A percentile compares a stretch with the other conserved stretches of the same genome.
phyloP scores from a whole-genome alignment of 2,888 invertebrate species.

The Nipponacmea schrenckii region DNA sequence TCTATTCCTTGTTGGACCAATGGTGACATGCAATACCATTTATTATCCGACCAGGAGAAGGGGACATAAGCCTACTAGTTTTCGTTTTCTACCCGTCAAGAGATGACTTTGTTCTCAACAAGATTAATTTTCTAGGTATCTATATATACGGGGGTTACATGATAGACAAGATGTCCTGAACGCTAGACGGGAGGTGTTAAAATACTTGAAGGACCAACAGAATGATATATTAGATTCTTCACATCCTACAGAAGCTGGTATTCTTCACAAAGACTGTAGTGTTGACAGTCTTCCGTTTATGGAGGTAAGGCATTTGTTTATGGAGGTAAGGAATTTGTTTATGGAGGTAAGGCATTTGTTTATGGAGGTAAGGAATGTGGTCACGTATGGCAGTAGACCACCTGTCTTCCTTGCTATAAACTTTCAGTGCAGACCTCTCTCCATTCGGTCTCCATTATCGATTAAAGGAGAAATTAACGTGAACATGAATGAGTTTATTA shows the following conservation, averaged over 20 bases:
- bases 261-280: conserved; percentile 54
- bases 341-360: conserved; percentile 60
- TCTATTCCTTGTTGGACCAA: too few species aligned
- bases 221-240: conserved; percentile 44
- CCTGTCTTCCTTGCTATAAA: too few species aligned
- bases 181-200: conserved; percentile 48
- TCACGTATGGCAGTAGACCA: too few species aligned
- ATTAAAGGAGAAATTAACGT: too few species aligned
- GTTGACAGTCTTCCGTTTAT: conserved; percentile 54
- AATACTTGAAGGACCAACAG: conserved; percentile 43
- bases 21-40: too few species aligned
- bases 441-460: too few species aligned
- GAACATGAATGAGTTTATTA: too few species aligned
- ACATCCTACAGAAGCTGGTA: conserved; percentile 43
- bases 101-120: too few species aligned
- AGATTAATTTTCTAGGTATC: conserved; percentile 37
- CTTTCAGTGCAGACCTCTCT: too few species aligned
- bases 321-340: too few species aligned
- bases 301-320: too few species aligned
- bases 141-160: conserved; percentile 52
- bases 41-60: not conserved
- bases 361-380: too few species aligned
- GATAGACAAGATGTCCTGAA: conserved; percentile 50
- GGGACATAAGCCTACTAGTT: not conserved
- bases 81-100: not conserved